phyloP scores from a whole-genome alignment of 2,888 invertebrate genomes.

The Azorinus chamasolen region DNA sequence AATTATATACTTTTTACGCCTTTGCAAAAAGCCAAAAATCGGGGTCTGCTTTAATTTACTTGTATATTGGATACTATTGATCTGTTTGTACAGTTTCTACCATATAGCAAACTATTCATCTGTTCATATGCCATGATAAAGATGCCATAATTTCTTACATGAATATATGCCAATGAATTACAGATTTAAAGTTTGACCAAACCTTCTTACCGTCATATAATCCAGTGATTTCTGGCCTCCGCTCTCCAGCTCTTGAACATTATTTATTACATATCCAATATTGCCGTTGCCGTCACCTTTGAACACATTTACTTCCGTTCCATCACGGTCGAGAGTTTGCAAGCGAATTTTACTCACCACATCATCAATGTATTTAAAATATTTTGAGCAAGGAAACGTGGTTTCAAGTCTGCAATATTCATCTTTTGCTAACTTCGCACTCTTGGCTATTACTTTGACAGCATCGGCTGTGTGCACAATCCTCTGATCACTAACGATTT shows the following conservation, averaged over 20 bases:
- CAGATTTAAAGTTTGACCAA: not conserved
- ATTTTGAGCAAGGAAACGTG: conserved; percentile 69
- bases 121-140: no score
- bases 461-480: conserved; percentile 77
- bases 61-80: no score
- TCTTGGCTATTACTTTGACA: conserved; percentile 73
- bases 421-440: conserved; percentile 64
- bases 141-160: no score
- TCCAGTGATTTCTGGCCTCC: conserved; percentile 42
- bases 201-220: conserved; percentile 64
- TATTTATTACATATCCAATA: conserved; percentile 76
- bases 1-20: no score
- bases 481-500: conserved; percentile 69
- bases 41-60: no score
- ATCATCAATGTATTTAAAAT: conserved; percentile 35
- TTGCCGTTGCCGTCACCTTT: conserved; percentile 77
- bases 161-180: not conserved
- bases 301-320: conserved; percentile 65
- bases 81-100: no score
- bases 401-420: conserved; percentile 63
- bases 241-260: conserved; percentile 61
- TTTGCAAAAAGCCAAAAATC: no score
- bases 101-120: no score
- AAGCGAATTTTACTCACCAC: conserved; percentile 44
- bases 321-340: conserved; percentile 30